Evolutionary conservation across 2,888 invertebrate species (phyloP).

Genomic region (Campoplex capitator): DNA sequence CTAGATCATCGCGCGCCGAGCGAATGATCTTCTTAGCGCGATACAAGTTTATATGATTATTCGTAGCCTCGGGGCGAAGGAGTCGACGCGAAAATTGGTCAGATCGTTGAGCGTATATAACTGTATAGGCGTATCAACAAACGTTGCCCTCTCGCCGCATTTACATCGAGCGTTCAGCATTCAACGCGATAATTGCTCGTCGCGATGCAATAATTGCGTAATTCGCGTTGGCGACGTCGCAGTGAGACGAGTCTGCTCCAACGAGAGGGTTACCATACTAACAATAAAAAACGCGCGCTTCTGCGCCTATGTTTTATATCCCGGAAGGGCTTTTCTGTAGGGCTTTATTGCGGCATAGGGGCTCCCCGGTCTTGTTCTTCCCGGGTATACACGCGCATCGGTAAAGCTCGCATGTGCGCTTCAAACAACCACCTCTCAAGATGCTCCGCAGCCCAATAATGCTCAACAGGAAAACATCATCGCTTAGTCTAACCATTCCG

Average conservation of each 20-base stretch:
- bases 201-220: conserved; percentile 83
- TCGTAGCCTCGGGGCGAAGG: not conserved
- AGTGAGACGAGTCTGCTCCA: not conserved
- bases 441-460: no score
- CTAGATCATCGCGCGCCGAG: no score
- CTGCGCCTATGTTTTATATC: conserved; percentile 2
- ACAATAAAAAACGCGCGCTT: not conserved
- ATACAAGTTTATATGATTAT: no score
- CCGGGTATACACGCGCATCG: not conserved
- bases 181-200: conserved; percentile 80
- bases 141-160: conserved; percentile 26
- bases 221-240: conserved; percentile 73
- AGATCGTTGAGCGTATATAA: not conserved
- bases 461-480: no score
- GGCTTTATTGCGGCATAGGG: conserved; percentile 20
- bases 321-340: conserved; percentile 15
- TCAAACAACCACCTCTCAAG: no score
- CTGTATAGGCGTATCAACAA: not conserved
- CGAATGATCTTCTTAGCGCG: no score
- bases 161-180: conserved; percentile 72
- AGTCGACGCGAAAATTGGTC: not conserved
- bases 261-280: conserved; percentile 2
- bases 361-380: conserved; percentile 7
- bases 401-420: not conserved
- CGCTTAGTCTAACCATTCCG: no score